Evolutionary conservation across 2,113 vertebrate species (phyloP), one percentile per base, ranked within the genome.

Genomic region (Chascanopsetta lugubris): DNA sequence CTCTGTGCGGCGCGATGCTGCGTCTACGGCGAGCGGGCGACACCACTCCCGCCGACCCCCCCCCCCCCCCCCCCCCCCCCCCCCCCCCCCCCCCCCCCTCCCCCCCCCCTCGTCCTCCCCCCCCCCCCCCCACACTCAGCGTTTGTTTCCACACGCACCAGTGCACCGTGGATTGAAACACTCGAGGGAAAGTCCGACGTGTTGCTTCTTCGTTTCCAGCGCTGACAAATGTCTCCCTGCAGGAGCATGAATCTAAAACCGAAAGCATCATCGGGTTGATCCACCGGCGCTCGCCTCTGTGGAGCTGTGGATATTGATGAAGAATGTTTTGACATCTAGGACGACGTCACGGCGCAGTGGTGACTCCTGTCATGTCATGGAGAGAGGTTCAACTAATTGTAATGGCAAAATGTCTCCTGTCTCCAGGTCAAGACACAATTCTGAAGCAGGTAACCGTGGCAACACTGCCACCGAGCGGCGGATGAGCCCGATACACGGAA

Each of bases 1-100:
- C 61, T 79, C 75, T 81, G 79, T 87, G 75, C 62, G 82, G 74
- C 75, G 30, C 24, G 63, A 53, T 79, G 70, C 70, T 67, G 21
- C 67, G 77, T 82, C 82, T 84, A 56, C 55, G 34, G 54, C 38
- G 36, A 26, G 50, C 62, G 34, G 51, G 68, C 50, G n/a, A n/a
- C n/a, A n/a, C n/a, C n/a, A n/a, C n/a, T n/a, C n/a, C n/a, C n/a
- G n/a, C n/a, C n/a, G n/a, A n/a, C 75, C 75, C 70, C 61, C 11
- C 8, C 74, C 1, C 64, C 75, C 67, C 15, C 15, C 38, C 2
- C 79, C 80, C 81, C 65, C 50, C 60, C 72, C 40, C 76, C 17
- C 2, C 38, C 38, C 3, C 38, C 38, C 6, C 15, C 17, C 65
- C 40, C 69, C n/a, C 38, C 73, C 57, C 60, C 47, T 38, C 50